phyloP scores from a whole-genome alignment of 92 coral and sea anemone genomes.

The Chrysogorgia sp. region DNA sequence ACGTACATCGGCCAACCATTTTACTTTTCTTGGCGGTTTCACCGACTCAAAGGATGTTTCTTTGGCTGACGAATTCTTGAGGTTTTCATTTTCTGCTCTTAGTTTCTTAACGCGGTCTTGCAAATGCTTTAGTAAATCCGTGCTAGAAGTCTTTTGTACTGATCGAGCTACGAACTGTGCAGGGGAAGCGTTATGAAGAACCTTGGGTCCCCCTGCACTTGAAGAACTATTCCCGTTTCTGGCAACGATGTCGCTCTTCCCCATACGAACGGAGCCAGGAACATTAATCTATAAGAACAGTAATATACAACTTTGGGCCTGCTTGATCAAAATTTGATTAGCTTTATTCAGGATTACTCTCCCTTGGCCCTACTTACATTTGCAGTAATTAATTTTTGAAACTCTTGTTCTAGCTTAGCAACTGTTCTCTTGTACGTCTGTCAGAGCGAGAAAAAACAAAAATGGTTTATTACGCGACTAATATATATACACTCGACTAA shows the following conservation, averaged over 20 bases:
- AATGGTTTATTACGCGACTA: too few relatives aligned
- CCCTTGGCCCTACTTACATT: background rate
- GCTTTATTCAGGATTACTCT: background rate
- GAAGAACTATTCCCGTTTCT: background rate
- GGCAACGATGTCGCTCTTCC: conserved; percentile 1
- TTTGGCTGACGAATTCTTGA: conserved; percentile 74
- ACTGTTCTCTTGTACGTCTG: conserved; percentile 86
- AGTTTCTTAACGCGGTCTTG: conserved; percentile 96
- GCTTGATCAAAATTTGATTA: background rate
- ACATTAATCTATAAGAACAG: background rate
- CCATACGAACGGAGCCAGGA: background rate
- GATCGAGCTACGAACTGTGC: too few relatives aligned
- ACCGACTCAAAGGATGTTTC: conserved; percentile 48
- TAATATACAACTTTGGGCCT: too few relatives aligned
- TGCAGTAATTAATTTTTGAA: conserved; percentile 29
- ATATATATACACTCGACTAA: too few relatives aligned
- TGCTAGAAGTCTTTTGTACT: conserved; percentile 52
- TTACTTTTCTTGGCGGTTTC: conserved; percentile 2
- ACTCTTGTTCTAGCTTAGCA: conserved; percentile 84
- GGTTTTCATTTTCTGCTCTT: conserved; percentile 92
- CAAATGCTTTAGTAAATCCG: conserved; percentile 89
- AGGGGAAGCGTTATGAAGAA: conserved; percentile 61
- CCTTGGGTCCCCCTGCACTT: conserved; percentile 61
- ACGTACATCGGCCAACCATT: background rate
- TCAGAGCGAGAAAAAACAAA: conserved; percentile 11